A percentile compares a stretch with the other conserved stretches of the same genome.
These are phyloP conservation scores for Drosophila navojoa DNA, from an alignment of 1,140 invertebrate species.

Conservation along the genomic window DNA sequence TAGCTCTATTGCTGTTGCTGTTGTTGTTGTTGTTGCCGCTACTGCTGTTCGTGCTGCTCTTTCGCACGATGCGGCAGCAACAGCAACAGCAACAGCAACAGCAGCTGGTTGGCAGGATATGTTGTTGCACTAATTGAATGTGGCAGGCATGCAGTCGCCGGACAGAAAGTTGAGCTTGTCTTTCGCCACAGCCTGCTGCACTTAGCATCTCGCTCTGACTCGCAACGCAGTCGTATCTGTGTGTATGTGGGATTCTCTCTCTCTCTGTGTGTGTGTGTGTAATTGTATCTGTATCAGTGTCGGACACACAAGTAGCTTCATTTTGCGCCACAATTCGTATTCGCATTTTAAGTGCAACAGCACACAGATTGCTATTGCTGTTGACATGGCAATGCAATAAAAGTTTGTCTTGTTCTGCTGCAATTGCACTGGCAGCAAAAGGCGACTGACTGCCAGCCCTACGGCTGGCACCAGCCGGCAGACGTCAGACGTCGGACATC, in stretches of 20 bases:
- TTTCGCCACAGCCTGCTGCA: slow-evolving; percentile 38
- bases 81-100: slow-evolving; percentile 38
- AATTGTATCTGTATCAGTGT: slow-evolving; percentile 50
- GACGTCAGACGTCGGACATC: slow-evolving; percentile 23
- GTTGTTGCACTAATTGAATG: slow-evolving; percentile 83
- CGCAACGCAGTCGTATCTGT: background rate
- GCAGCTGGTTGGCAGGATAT: slow-evolving; percentile 75
- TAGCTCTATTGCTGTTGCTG: slow-evolving; percentile 52
- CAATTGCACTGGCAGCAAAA: slow-evolving; percentile 66
- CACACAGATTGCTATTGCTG: slow-evolving; percentile 71
- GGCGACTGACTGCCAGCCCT: slow-evolving; percentile 24
- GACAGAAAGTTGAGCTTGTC: slow-evolving; percentile 46
- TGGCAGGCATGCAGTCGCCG: slow-evolving; percentile 64
- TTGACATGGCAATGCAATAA: slow-evolving; percentile 82
- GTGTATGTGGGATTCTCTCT: background rate
- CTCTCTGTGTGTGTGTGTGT: slow-evolving; percentile 15
- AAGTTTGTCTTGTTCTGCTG: slow-evolving; percentile 63
- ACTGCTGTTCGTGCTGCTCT: slow-evolving; percentile 46
- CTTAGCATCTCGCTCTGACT: slow-evolving; percentile 38
- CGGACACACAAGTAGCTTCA: slow-evolving; percentile 78
- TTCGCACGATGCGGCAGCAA: slow-evolving; percentile 31
- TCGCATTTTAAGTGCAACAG: slow-evolving; percentile 75
- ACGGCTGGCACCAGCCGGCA: background rate
- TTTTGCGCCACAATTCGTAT: slow-evolving; percentile 75
- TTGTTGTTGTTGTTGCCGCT: slow-evolving; percentile 34